These are phyloP conservation scores for Schizopygopsis malacanthus DNA, from an alignment of 2,797 vertebrate genomes.

Conservation along the genomic window DNA sequence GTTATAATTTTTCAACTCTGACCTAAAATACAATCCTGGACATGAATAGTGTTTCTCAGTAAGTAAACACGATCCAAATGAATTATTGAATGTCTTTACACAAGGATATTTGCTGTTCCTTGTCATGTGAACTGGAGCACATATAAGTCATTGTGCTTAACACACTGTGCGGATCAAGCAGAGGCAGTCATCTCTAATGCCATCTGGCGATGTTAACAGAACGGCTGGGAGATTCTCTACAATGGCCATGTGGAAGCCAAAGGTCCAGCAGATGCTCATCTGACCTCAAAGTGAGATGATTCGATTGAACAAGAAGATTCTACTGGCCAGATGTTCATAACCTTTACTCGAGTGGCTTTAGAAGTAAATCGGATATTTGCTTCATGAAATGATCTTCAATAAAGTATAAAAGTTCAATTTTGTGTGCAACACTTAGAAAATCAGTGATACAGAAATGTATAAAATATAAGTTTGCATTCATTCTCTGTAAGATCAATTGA, in stretches of 20 bases:
- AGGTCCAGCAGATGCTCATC: constrained; percentile 30
- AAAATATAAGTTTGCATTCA: neutral
- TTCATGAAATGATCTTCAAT: neutral
- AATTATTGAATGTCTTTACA: constrained; percentile 34
- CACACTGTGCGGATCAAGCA: neutral
- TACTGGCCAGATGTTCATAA: neutral
- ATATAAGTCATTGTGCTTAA: constrained; percentile 31
- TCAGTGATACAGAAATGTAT: neutral
- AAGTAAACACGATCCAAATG: neutral
- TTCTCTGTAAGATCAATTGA: neutral
- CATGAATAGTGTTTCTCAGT: neutral
- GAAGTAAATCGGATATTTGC: neutral
- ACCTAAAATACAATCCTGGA: neutral
- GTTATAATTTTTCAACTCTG: constrained; percentile 22
- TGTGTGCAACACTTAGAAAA: neutral
- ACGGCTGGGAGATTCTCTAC: neutral
- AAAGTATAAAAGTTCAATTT: neutral
- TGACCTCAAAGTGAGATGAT: constrained; percentile 34
- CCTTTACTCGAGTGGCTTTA: neutral
- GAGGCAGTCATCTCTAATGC: constrained; percentile 27
- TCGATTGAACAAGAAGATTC: constrained; percentile 4
- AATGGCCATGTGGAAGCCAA: constrained; percentile 25
- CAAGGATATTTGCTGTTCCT: constrained; percentile 10
- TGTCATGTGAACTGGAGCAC: constrained; percentile 35
- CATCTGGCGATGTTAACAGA: constrained; percentile 20